Evolutionary conservation across 2,797 vertebrate genomes (phyloP).

Genomic region (Helarctos malayanus): DNA sequence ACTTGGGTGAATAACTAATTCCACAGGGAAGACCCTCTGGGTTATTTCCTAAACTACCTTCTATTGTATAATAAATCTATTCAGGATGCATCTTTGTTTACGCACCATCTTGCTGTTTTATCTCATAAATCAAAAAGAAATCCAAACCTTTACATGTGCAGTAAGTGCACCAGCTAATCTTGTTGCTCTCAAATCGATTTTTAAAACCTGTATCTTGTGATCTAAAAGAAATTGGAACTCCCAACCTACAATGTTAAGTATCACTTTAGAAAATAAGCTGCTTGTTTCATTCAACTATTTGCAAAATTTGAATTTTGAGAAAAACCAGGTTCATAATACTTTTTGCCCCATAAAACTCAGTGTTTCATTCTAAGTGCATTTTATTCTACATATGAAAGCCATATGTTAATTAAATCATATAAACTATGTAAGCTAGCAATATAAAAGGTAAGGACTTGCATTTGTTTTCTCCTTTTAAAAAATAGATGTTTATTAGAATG

Average conservation of each 20-base stretch:
- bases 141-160: constrained; percentile 72
- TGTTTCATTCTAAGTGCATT: background rate
- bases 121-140: constrained; percentile 78
- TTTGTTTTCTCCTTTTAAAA: background rate
- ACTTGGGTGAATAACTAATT: constrained; percentile 72
- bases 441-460: background rate
- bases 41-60: constrained; percentile 69
- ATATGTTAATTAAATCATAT: background rate
- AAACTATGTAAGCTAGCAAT: background rate
- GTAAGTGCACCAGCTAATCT: constrained; percentile 74
- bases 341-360: background rate
- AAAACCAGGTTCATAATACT: constrained; percentile 24
- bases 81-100: constrained; percentile 67
- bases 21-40: background rate
- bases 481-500: background rate
- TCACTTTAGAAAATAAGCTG: constrained; percentile 52
- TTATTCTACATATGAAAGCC: background rate
- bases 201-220: constrained; percentile 54
- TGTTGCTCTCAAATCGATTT: constrained; percentile 70
- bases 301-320: constrained; percentile 64
- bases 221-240: constrained; percentile 71
- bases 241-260: constrained; percentile 60
- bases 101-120: constrained; percentile 43
- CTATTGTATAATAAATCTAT: constrained; percentile 75
- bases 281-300: background rate